Evolutionary conservation across 2,113 vertebrate genomes (phyloP).

Genomic region (Picathartes gymnocephalus): DNA sequence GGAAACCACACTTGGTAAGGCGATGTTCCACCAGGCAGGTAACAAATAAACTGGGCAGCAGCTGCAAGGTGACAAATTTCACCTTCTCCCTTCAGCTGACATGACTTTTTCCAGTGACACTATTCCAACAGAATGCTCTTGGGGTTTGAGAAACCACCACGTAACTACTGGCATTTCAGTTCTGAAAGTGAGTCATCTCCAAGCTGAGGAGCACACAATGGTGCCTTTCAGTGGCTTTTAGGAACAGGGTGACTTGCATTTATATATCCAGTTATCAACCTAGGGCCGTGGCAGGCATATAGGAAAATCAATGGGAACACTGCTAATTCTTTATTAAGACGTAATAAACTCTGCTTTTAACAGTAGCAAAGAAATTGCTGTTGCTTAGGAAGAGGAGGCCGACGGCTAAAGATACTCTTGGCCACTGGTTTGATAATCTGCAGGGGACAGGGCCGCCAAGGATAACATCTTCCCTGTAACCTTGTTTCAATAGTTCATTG

Average conservation of each 20-base stretch:
- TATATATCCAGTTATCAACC: neutral
- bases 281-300: neutral
- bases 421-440: neutral
- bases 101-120: neutral
- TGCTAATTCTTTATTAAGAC: neutral
- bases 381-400: neutral
- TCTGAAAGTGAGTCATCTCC: conserved; percentile 11
- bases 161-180: neutral
- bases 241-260: neutral
- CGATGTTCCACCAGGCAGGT: neutral
- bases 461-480: neutral
- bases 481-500: neutral
- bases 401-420: neutral
- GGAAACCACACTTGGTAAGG: neutral
- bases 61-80: neutral
- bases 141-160: neutral
- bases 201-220: neutral
- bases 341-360: neutral
- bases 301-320: neutral
- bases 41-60: neutral
- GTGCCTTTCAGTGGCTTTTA: neutral
- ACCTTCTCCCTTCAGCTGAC: neutral
- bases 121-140: neutral
- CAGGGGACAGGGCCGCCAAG: neutral
- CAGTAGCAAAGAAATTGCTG: neutral